These are phyloP conservation scores for Archips crataeganus DNA, from an alignment of 2,888 invertebrate species.

Conservation along the genomic window DNA sequence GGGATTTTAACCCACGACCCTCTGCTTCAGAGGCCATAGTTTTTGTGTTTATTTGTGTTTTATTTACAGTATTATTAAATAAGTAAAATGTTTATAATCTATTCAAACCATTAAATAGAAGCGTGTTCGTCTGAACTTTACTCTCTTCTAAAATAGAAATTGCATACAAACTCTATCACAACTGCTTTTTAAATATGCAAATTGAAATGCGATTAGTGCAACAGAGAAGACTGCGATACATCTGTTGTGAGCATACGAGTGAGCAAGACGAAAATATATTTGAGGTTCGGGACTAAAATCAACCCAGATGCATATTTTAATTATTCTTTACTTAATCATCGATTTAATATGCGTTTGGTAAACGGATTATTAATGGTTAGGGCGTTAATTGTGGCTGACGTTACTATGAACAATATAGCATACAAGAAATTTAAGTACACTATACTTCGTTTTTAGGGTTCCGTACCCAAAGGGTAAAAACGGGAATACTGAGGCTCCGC, in stretches of 20 bases:
- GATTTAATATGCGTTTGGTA: constrained; percentile 47
- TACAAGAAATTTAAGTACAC: too few relatives aligned
- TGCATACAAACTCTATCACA: constrained; percentile 61
- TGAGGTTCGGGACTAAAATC: constrained; percentile 50
- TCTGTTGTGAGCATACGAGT: constrained; percentile 35
- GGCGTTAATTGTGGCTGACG: too few relatives aligned
- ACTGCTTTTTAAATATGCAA: constrained; percentile 70
- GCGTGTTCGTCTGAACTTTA: constrained; percentile 42
- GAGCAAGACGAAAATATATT: constrained; percentile 49
- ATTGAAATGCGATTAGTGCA: constrained; percentile 68
- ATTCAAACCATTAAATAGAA: constrained; percentile 46
- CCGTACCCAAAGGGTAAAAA: too few relatives aligned
- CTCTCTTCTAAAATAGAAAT: constrained; percentile 59
- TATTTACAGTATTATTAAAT: too few relatives aligned
- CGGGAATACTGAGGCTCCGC: too few relatives aligned
- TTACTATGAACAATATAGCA: too few relatives aligned
- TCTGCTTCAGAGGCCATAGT: too few relatives aligned
- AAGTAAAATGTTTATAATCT: too few relatives aligned
- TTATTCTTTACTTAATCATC: constrained; percentile 50
- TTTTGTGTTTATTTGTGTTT: too few relatives aligned
- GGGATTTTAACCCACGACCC: too few relatives aligned
- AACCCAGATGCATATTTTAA: constrained; percentile 61
- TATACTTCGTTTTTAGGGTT: too few relatives aligned
- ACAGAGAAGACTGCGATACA: constrained; percentile 50
- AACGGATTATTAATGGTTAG: not conserved